Conservation (phyloP, 1,140 invertebrate genomes). For the Drosophila melanica region DNA sequence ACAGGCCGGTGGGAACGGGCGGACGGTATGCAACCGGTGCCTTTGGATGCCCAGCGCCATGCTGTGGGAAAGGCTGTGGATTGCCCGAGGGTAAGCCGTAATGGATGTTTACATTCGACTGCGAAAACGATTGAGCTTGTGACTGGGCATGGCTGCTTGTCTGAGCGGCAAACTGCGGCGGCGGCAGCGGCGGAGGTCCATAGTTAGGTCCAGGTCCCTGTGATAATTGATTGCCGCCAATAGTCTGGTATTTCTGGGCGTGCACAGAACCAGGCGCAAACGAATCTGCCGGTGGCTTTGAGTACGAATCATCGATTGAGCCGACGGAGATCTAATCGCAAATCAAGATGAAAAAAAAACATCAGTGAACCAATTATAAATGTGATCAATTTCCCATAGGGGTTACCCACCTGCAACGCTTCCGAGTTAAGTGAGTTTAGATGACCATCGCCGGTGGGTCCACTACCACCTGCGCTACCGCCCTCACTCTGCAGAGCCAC, state of each 20-base stretch:
- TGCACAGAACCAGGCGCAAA: slow-evolving; percentile 64
- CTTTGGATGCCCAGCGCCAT: slow-evolving; percentile 85
- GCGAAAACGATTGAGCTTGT: slow-evolving; percentile 31
- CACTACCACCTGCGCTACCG: slow-evolving; percentile 39
- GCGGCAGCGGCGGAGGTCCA: slow-evolving; percentile 65
- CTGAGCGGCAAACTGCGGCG: slow-evolving; percentile 78
- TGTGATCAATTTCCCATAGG: neutral
- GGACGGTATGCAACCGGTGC: slow-evolving; percentile 88
- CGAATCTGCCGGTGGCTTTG: slow-evolving; percentile 69
- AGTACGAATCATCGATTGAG: slow-evolving; percentile 65
- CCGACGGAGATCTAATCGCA: slow-evolving; percentile 50
- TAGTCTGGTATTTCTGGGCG: slow-evolving; percentile 62
- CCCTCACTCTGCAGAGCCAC: slow-evolving; percentile 69
- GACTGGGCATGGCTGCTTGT: slow-evolving; percentile 48
- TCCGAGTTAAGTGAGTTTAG: slow-evolving; percentile 68
- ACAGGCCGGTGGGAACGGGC: slow-evolving; percentile 87
- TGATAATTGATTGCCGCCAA: slow-evolving; percentile 23
- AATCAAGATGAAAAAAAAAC: neutral
- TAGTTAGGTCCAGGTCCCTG: slow-evolving; percentile 24
- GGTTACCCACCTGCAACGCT: slow-evolving; percentile 62
- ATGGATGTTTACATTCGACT: slow-evolving; percentile 61
- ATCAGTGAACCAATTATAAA: too few species aligned
- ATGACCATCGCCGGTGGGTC: slow-evolving; percentile 42
- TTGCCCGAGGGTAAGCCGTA: slow-evolving; percentile 82
- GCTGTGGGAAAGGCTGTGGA: slow-evolving; percentile 7